A percentile compares a stretch with the other conserved stretches of the same genome.
Evolutionary conservation across 2,888 invertebrate species (phyloP).

Genomic region (Stenodera caucasica): DNA sequence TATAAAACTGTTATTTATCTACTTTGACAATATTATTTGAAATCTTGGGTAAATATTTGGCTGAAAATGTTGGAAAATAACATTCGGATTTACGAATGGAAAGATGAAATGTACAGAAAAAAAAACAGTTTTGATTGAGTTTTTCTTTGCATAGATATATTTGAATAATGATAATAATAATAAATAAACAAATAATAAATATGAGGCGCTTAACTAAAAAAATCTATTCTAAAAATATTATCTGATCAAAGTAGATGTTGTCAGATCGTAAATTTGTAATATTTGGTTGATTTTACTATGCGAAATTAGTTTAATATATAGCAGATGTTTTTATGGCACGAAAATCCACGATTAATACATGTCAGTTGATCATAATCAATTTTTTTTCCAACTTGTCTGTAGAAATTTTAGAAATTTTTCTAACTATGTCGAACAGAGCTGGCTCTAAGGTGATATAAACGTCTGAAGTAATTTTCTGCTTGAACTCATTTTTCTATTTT

Average conservation of each 20-base stretch:
- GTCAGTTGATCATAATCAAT: too few relatives aligned
- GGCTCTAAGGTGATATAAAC: too few relatives aligned
- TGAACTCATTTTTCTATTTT: too few relatives aligned
- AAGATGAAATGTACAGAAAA: not conserved
- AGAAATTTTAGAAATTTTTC: too few relatives aligned
- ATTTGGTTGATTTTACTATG: constrained; percentile 5
- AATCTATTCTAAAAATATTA: not conserved
- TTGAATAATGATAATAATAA: too few relatives aligned
- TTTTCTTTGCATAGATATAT: not conserved
- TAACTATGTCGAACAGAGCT: too few relatives aligned
- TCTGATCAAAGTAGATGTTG: constrained; percentile 6
- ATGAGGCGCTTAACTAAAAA: not conserved
- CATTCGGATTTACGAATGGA: not conserved
- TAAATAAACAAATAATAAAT: not conserved
- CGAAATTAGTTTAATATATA: constrained; percentile 8
- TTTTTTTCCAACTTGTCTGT: too few relatives aligned
- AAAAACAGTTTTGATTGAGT: not conserved
- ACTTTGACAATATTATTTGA: not conserved
- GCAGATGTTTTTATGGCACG: constrained; percentile 4
- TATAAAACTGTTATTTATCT: not conserved
- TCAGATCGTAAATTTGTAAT: constrained; percentile 10
- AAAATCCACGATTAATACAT: too few relatives aligned
- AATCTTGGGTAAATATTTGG: not conserved
- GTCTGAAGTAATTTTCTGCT: too few relatives aligned
- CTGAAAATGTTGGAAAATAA: not conserved